Conservation (phyloP, 53 echinoderm and acorn worm genomes). For the Pentamera pediparva region DNA sequence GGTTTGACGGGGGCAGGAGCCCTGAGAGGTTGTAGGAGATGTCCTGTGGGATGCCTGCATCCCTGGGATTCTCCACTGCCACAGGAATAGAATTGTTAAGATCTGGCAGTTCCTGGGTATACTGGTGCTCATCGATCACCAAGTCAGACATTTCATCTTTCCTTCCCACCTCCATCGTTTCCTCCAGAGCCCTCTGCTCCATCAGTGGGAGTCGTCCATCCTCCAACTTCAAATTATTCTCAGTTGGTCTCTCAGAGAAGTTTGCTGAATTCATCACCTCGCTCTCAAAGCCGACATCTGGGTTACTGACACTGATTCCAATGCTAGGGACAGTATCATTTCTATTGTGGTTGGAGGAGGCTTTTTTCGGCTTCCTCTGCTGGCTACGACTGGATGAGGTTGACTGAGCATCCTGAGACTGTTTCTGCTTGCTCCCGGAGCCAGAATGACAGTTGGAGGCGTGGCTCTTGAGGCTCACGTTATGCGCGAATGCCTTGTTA, state of each 20-base stretch:
- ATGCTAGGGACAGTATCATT: no score
- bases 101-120: not conserved
- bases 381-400: no score
- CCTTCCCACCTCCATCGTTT: not conserved
- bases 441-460: not conserved
- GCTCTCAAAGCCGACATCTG: no score
- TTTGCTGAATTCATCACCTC: no score
- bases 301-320: no score
- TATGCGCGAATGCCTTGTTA: constrained; percentile 60
- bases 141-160: not conserved
- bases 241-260: no score
- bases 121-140: constrained; percentile 12
- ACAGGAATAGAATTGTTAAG: not conserved
- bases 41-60: not conserved
- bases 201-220: no score
- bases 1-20: not conserved
- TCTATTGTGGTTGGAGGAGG: no score
- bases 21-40: not conserved
- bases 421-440: no score
- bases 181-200: not conserved
- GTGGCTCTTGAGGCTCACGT: constrained; percentile 55
- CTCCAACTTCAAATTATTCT: no score
- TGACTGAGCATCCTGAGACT: no score
- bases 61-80: not conserved
- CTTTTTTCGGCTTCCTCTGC: no score